These are phyloP conservation scores for Caenorhabditis panamensis DNA, from an alignment of 2,888 invertebrate species.

Conservation along the genomic window DNA sequence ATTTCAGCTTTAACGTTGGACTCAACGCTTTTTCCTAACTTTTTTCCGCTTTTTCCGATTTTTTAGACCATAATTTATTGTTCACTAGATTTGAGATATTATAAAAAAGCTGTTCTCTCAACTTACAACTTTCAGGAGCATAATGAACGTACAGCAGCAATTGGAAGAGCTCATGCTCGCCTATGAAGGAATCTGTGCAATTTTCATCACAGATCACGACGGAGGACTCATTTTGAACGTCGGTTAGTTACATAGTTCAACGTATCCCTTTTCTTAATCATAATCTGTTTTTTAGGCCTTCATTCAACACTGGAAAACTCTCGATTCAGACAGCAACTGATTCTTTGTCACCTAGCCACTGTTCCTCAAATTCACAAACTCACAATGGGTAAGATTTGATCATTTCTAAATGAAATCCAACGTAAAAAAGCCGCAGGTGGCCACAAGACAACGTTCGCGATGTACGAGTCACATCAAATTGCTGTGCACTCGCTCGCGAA, in stretches of 20 bases:
- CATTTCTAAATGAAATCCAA: not conserved
- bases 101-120: not conserved
- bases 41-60: not conserved
- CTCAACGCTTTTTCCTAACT: constrained; percentile 1
- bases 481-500: constrained; percentile 45
- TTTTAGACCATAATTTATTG: not conserved
- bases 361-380: constrained; percentile 56
- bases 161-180: constrained; percentile 62
- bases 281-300: constrained; percentile 30
- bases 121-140: not conserved
- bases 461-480: constrained; percentile 49
- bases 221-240: constrained; percentile 59
- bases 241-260: constrained; percentile 36
- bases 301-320: constrained; percentile 39
- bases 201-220: constrained; percentile 68
- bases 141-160: constrained; percentile 56
- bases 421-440: constrained; percentile 31
- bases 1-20: constrained; percentile 32
- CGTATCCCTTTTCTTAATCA: too few relatives aligned
- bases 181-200: constrained; percentile 61
- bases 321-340: constrained; percentile 27
- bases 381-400: constrained; percentile 33
- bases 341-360: constrained; percentile 43
- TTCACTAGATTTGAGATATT: not conserved
- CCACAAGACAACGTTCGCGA: constrained; percentile 48